phyloP scores from a whole-genome alignment of 2,888 invertebrate genomes.

The Lobophora halterata region DNA sequence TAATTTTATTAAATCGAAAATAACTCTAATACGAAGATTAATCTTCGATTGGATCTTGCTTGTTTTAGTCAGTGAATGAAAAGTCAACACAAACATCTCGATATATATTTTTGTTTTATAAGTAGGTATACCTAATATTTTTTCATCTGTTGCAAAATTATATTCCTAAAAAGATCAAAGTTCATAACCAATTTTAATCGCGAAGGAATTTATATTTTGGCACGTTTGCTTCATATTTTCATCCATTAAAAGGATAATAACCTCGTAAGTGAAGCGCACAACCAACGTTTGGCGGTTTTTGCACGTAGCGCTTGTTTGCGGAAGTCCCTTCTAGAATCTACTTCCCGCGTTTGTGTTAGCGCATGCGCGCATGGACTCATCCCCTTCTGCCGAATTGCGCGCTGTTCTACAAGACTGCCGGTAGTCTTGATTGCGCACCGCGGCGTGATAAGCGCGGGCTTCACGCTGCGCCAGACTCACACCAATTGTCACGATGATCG shows the following conservation, averaged over 20 bases:
- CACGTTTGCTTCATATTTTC: background rate
- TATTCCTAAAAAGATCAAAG: no score
- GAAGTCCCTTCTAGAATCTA: constrained; percentile 65
- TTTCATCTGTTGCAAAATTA: no score
- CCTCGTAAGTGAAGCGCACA: constrained; percentile 24
- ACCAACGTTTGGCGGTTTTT: constrained; percentile 30
- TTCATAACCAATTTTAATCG: no score
- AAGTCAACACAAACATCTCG: no score
- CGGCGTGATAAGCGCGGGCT: constrained; percentile 50
- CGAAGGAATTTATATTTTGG: no score
- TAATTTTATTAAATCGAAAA: no score
- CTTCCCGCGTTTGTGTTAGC: constrained; percentile 67
- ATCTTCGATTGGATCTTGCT: no score
- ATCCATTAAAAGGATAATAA: constrained; percentile 20
- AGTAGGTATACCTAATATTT: no score
- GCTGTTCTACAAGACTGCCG: constrained; percentile 33
- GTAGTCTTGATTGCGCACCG: constrained; percentile 61
- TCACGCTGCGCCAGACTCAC: constrained; percentile 39
- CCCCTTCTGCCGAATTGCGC: constrained; percentile 64
- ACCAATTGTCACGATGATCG: constrained; percentile 61
- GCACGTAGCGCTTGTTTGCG: constrained; percentile 40
- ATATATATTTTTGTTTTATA: no score
- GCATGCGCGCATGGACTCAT: constrained; percentile 63
- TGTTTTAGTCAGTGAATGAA: no score
- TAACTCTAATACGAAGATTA: no score